These are phyloP conservation scores for Doryteuthis pealeii DNA, from an alignment of 1,140 invertebrate genomes.

Conservation along the genomic window DNA sequence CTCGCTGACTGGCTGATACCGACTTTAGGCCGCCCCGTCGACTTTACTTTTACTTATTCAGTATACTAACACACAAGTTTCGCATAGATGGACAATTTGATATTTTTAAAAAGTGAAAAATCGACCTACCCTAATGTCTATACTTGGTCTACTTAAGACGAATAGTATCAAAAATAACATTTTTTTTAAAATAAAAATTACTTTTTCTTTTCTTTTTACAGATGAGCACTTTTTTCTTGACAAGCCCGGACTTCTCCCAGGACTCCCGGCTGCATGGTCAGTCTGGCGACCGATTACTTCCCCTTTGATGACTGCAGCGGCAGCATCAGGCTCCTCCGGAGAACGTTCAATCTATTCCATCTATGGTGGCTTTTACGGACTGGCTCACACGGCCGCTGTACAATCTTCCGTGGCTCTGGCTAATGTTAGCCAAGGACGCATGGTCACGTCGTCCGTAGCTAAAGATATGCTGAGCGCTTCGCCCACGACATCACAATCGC, in stretches of 20 bases:
- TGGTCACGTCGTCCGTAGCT: neutral
- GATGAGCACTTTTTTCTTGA: neutral
- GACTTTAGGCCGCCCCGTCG: no score
- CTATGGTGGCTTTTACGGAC: neutral
- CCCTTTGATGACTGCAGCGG: neutral
- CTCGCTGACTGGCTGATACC: no score
- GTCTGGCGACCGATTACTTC: neutral
- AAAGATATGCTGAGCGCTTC: neutral
- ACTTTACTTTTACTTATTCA: no score
- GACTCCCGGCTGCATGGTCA: neutral
- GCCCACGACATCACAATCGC: neutral
- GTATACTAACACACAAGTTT: no score
- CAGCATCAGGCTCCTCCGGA: neutral
- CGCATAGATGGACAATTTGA: no score
- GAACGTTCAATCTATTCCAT: neutral
- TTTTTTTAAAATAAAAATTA: no score
- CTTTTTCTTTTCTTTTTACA: neutral
- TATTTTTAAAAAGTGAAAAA: no score
- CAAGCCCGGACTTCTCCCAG: neutral
- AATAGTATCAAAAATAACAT: no score
- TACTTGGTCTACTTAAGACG: no score
- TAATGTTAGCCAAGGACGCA: neutral
- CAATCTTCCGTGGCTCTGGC: neutral
- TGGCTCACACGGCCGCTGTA: neutral
- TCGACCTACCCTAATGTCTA: no score